Conservation (phyloP, 2,888 invertebrate species). For the Cheilosia vernalis region DNA sequence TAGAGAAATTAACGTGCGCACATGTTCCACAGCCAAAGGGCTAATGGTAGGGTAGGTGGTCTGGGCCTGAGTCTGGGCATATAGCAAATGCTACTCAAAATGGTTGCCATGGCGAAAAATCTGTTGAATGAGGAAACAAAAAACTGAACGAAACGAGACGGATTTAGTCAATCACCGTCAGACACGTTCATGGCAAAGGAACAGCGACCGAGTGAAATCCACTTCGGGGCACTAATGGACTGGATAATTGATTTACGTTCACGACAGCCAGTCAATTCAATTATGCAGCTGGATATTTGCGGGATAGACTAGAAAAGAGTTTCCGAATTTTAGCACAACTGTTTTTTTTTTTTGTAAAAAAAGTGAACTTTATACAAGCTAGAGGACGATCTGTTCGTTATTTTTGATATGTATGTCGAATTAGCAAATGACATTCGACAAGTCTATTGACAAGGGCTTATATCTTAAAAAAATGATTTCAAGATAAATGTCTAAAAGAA, state of each 20-base stretch:
- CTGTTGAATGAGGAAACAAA: constrained; percentile 1
- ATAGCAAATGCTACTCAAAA: background rate
- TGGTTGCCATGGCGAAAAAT: constrained; percentile 28
- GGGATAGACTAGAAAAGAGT: too few relatives aligned
- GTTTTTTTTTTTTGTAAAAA: too few relatives aligned
- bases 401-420: too few relatives aligned
- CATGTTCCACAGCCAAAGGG: constrained; percentile 46
- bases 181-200: constrained; percentile 12
- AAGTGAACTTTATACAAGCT: too few relatives aligned
- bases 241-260: constrained; percentile 41
- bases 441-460: too few relatives aligned
- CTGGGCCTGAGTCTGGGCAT: background rate
- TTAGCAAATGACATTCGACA: too few relatives aligned
- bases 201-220: constrained; percentile 5
- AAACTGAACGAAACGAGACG: constrained; percentile 8
- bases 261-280: background rate
- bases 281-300: background rate
- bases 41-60: background rate
- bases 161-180: constrained; percentile 19
- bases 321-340: too few relatives aligned
- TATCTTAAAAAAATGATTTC: too few relatives aligned
- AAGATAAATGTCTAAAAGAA: too few relatives aligned
- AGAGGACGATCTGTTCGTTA: too few relatives aligned
- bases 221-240: constrained; percentile 24
- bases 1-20: constrained; percentile 27